Evolutionary conservation across 2,797 vertebrate species (phyloP).

Genomic region (Chiloscyllium punctatum): DNA sequence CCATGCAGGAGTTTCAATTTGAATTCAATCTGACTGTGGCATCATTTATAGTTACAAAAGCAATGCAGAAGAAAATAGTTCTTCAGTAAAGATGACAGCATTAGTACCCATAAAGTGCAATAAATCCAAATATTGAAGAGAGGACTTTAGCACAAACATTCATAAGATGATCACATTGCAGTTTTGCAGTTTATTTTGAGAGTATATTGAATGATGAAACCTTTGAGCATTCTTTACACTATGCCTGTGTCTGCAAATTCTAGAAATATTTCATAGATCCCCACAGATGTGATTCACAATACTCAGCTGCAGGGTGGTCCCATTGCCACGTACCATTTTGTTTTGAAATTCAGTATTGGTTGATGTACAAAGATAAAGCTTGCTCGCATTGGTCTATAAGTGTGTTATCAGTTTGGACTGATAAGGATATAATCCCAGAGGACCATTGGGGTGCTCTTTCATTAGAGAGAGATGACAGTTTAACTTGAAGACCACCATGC

Average conservation of each 20-base stretch:
- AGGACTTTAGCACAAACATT: slow-evolving; percentile 21
- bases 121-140: slow-evolving; percentile 10
- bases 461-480: no score
- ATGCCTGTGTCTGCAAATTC: not conserved
- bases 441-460: no score
- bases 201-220: slow-evolving; percentile 33
- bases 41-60: slow-evolving; percentile 1
- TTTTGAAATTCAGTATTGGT: not conserved
- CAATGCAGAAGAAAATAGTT: not conserved
- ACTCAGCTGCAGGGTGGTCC: not conserved
- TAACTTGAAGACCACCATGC: no score
- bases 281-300: not conserved
- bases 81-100: not conserved
- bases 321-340: not conserved
- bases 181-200: not conserved
- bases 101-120: not conserved
- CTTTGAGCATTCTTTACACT: not conserved
- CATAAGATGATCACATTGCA: slow-evolving; percentile 20
- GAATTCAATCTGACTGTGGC: not conserved
- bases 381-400: not conserved
- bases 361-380: not conserved
- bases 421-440: no score
- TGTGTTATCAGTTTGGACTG: not conserved
- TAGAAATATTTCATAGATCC: not conserved
- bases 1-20: slow-evolving; percentile 20